Base-by-base conservation (phyloP, 2,888 invertebrate genomes). In the Merodon equestris region DNA sequence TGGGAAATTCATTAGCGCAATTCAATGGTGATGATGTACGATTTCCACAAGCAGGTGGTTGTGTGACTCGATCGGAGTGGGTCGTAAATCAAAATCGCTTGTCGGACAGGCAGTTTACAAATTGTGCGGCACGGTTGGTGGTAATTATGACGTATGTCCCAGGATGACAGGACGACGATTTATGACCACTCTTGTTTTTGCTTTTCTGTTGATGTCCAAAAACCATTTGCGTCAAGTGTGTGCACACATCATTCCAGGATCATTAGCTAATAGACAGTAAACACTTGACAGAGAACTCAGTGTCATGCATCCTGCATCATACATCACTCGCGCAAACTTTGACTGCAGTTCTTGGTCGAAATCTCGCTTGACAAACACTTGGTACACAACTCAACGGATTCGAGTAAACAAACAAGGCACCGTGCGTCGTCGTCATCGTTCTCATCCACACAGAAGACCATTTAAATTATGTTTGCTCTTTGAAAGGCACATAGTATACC, bases 191-290 rank as follows among this genome's bases (percentile, higher is more conserved):
- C n/a, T 18, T n/a, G n/a, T n/a, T n/a, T n/a, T n/a, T n/a, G n/a
- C n/a, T n/a, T n/a, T n/a, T n/a, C n/a, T n/a, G n/a, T n/a, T n/a
- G n/a, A n/a, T n/a, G n/a, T n/a, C n/a, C n/a, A n/a, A n/a, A n/a
- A n/a, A n/a, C n/a, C n/a, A n/a, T n/a, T n/a, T 4, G 27, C 27
- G 27, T 27, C n/a, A n/a, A n/a, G 27, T 27, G 27, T 27, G 27
- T 27, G 10, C 14, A 64, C 68, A 74, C 79, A 73, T 73, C 60
- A 64, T 79, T 73, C 70, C 67, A 64, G 79, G 79, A 79, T 79
- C 79, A 79, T 79, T 79, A 73, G 79, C 79, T 79, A 79, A 79
- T 79, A 79, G 79, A 74, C 79, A 60, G 79, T 68, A 79, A 79
- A 79, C 79, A 73, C 74, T 70, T 68, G 64, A 79, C 3, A 27